These are phyloP conservation scores for Vicugna pacos DNA, from an alignment of 2,113 vertebrate genomes.

Conservation along the genomic window DNA sequence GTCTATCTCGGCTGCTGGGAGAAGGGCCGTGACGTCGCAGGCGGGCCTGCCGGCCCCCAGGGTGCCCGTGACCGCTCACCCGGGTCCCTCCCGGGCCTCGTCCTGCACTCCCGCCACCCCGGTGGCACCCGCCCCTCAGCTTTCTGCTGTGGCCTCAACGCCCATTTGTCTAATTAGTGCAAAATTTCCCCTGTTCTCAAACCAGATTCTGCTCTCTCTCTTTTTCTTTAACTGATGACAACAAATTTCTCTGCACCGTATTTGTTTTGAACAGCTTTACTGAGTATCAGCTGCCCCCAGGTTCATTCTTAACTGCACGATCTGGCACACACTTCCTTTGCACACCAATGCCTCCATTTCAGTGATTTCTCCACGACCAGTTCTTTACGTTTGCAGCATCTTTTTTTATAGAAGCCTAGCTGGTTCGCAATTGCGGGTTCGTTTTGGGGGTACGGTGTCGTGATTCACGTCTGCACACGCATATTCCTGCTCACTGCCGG, in stretches of 20 bases:
- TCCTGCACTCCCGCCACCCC: rapidly evolving
- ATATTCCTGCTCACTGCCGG: too few relatives aligned
- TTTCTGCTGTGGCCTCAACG: not conserved
- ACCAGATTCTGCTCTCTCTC: not conserved
- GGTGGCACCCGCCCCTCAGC: rapidly evolving
- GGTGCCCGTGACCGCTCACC: rapidly evolving
- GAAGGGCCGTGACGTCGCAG: too few relatives aligned
- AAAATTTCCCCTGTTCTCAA: not conserved
- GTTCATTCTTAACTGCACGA: not conserved
- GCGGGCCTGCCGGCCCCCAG: rapidly evolving
- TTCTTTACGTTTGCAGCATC: rapidly evolving
- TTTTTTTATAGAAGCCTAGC: not conserved
- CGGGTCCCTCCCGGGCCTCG: too few relatives aligned
- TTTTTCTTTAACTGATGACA: too few relatives aligned
- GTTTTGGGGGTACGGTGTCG: too few relatives aligned
- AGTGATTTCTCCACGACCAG: not conserved
- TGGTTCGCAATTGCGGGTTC: too few relatives aligned
- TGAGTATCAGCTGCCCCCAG: not conserved
- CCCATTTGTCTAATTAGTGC: too few relatives aligned
- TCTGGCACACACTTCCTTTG: too few relatives aligned
- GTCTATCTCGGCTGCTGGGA: rapidly evolving
- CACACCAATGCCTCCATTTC: too few relatives aligned
- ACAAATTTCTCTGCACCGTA: too few relatives aligned
- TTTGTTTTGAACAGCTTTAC: not conserved
- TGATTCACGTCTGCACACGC: too few relatives aligned